phyloP scores from a whole-genome alignment of 2,113 vertebrate genomes.

The Gymnogyps californianus region DNA sequence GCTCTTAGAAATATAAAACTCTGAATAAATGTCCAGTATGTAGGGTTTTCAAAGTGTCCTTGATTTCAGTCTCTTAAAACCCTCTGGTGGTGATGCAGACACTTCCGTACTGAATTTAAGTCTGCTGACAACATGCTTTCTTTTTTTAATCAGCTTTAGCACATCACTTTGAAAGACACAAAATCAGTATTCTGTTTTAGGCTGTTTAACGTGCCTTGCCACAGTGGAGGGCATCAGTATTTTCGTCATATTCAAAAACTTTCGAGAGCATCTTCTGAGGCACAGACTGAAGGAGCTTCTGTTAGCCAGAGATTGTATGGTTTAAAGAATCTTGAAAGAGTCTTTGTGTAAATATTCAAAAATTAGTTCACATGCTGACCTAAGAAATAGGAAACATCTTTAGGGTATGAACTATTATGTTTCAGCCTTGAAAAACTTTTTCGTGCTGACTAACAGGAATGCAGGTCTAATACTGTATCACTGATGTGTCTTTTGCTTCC shows the following conservation, averaged over 20 bases:
- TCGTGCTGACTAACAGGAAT: not conserved
- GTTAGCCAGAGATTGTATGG: rapidly evolving
- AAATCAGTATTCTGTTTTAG: not conserved
- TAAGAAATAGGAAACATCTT: not conserved
- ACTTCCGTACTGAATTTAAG: not conserved
- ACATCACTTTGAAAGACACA: not conserved
- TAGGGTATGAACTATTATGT: not conserved
- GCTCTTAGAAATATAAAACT: not conserved
- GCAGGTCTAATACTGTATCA: not conserved
- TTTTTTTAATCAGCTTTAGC: not conserved
- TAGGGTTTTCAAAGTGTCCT: not conserved
- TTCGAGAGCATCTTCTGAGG: not conserved
- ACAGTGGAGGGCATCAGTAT: not conserved
- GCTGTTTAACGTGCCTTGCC: not conserved
- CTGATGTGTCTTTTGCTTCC: not conserved
- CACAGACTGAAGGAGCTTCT: not conserved
- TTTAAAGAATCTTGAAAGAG: not conserved
- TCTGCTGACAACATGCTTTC: not conserved
- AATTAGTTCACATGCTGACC: not conserved
- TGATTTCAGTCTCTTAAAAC: not conserved
- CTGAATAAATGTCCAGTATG: no score
- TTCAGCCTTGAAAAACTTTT: not conserved
- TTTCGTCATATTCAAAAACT: not conserved
- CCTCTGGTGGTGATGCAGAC: not conserved
- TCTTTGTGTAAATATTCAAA: not conserved